Evolutionary conservation across 1,140 invertebrate species (phyloP), one percentile per base, ranked within the genome.

Genomic region (Protaetia brevitarsis): DNA sequence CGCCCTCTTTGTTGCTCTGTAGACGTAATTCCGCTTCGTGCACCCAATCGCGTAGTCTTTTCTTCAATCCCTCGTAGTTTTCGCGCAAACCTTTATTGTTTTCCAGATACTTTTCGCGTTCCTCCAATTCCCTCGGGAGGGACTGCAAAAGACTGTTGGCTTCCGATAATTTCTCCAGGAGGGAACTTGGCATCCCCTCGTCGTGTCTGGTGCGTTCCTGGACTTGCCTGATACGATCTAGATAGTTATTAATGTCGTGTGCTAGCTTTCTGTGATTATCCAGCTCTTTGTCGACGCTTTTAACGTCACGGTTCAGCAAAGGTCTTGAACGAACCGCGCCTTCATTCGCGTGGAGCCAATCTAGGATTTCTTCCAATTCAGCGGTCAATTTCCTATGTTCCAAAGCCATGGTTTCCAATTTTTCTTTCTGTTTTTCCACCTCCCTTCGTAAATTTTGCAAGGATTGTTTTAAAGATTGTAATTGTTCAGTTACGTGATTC

Each of bases 331-430:
- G 92, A 21, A 95, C 86, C 1, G 86, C 82, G 1, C 88, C 87
- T 79, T 97, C 93, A 68, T 94, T 94, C 23, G 87, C 85, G 68
- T 94, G 91, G 29, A 97, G 80, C 88, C 89, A 93, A 68, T 92
- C 88, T 0, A 97, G 80, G 7, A 92, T 89, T 63, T 89, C 87
- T 51, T 92, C 89, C 1, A 97, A 75, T 76, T 95, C 91, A 8
- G 86, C 82, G 6, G 89, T 87, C 56, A 95, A 81, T 76, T 93
- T 91, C 69, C 87, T 88, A 74, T 95, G 89, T 73, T 94, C 93
- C 8, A 92, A 93, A n/a, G 91, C 89, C 1, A 93, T 88, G 36
- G 88, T 82, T 75, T 95, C 91, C 74, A 95, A 92, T 74, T 95
- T 89, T 76, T 94, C 89, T 31, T 90, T 85, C 76, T 94, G 90